phyloP scores from a whole-genome alignment of 2,888 invertebrate genomes.

The Pristionchus entomophagus region DNA sequence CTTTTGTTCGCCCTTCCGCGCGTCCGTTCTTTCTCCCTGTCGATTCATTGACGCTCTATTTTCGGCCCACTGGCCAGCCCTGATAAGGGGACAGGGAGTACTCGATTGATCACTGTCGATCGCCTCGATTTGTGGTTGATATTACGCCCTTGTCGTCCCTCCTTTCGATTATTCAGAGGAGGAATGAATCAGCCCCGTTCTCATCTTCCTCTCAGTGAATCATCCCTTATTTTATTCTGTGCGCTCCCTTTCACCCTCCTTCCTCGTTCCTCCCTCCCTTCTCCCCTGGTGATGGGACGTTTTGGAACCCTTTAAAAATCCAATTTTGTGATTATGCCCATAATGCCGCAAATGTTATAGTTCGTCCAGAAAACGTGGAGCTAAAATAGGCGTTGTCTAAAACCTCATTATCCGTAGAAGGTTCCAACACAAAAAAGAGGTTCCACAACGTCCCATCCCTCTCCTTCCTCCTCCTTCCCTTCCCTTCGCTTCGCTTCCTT shows the following conservation, averaged over 20 bases:
- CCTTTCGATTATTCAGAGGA: conserved; percentile 19
- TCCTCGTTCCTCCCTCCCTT: not conserved
- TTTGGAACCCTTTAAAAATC: too few species aligned
- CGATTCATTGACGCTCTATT: not conserved
- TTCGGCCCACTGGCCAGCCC: not conserved
- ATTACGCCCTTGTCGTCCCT: too few species aligned
- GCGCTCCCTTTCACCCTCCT: not conserved
- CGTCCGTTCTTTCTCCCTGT: not conserved
- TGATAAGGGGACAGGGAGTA: not conserved
- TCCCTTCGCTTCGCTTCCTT: not conserved
- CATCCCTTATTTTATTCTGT: not conserved
- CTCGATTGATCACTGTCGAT: not conserved
- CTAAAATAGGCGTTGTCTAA: too few species aligned
- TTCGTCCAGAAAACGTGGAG: too few species aligned
- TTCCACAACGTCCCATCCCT: too few species aligned
- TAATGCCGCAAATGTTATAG: too few species aligned
- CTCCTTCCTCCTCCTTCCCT: not conserved
- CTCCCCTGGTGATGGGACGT: too few species aligned
- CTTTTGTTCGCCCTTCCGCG: not conserved
- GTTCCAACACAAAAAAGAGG: too few species aligned
- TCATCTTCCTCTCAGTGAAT: not conserved
- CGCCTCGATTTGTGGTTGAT: not conserved
- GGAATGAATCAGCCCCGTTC: not conserved
- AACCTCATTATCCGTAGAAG: too few species aligned
- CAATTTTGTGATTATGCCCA: too few species aligned